Conservation (phyloP, 2,797 vertebrate genomes). For the Parauchenoglanis punctatus region DNA sequence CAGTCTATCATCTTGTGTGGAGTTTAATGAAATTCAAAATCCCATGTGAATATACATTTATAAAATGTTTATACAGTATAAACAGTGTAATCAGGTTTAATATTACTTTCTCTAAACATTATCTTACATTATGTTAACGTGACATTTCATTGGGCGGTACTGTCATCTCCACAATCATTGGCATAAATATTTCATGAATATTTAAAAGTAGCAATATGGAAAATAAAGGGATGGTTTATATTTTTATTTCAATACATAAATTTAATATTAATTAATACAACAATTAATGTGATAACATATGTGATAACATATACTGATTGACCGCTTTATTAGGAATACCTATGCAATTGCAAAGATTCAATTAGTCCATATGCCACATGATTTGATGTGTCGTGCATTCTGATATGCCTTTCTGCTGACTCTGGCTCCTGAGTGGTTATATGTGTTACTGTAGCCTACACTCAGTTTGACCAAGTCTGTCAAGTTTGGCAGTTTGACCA, state of each 20-base stretch:
- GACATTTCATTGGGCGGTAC: not conserved
- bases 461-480: too few relatives aligned
- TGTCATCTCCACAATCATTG: not conserved
- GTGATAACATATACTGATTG: too few relatives aligned
- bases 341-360: too few relatives aligned
- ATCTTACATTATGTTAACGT: not conserved
- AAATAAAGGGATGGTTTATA: not conserved
- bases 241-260: too few relatives aligned
- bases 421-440: too few relatives aligned
- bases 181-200: not conserved
- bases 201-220: not conserved
- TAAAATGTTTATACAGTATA: not conserved
- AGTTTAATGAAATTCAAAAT: not conserved
- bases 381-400: too few relatives aligned
- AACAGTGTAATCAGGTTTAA: not conserved
- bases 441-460: too few relatives aligned
- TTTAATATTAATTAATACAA: not conserved
- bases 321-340: too few relatives aligned
- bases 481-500: too few relatives aligned
- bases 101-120: not conserved
- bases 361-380: too few relatives aligned
- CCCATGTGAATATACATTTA: not conserved
- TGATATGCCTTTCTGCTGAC: too few relatives aligned
- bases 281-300: too few relatives aligned
- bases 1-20: not conserved